A percentile compares a stretch with the other conserved stretches of the same genome.
Evolutionary conservation across 2,797 vertebrate species (phyloP).

Genomic region (Florisuga fusca): DNA sequence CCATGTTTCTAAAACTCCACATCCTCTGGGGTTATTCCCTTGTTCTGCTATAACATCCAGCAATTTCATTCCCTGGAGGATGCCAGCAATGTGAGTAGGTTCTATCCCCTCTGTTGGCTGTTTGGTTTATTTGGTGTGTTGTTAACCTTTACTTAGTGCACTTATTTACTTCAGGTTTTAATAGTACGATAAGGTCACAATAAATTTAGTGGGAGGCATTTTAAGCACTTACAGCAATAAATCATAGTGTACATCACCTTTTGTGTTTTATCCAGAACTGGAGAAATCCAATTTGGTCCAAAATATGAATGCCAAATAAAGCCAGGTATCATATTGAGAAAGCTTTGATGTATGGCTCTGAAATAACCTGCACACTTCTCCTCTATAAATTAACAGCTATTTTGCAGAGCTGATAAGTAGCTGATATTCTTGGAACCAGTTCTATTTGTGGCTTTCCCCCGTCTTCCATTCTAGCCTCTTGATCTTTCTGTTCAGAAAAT

Average conservation of each 20-base stretch:
- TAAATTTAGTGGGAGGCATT: slow-evolving; percentile 72
- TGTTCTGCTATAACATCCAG: neutral
- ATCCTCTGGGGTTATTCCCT: neutral
- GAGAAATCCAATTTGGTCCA: slow-evolving; percentile 75
- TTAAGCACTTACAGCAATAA: slow-evolving; percentile 73
- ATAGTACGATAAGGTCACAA: slow-evolving; percentile 67
- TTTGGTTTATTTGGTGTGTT: slow-evolving; percentile 68
- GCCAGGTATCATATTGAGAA: slow-evolving; percentile 43
- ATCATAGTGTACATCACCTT: slow-evolving; percentile 53
- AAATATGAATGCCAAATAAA: slow-evolving; percentile 60
- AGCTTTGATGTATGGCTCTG: slow-evolving; percentile 68
- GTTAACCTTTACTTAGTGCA: slow-evolving; percentile 71
- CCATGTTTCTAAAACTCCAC: neutral
- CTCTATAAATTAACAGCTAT: slow-evolving; percentile 75
- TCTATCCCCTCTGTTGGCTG: slow-evolving; percentile 18
- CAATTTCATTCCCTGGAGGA: neutral
- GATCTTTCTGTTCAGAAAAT: slow-evolving; percentile 55
- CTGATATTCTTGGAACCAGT: slow-evolving; percentile 68
- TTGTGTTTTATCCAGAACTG: slow-evolving; percentile 53
- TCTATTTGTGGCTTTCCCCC: slow-evolving; percentile 39
- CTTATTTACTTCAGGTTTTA: slow-evolving; percentile 65
- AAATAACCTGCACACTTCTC: slow-evolving; percentile 46
- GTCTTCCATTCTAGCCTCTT: slow-evolving; percentile 31
- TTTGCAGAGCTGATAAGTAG: slow-evolving; percentile 67
- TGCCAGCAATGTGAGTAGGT: neutral